These are phyloP conservation scores for Chrysocyon brachyurus DNA, from an alignment of 2,797 vertebrate species.

Conservation along the genomic window DNA sequence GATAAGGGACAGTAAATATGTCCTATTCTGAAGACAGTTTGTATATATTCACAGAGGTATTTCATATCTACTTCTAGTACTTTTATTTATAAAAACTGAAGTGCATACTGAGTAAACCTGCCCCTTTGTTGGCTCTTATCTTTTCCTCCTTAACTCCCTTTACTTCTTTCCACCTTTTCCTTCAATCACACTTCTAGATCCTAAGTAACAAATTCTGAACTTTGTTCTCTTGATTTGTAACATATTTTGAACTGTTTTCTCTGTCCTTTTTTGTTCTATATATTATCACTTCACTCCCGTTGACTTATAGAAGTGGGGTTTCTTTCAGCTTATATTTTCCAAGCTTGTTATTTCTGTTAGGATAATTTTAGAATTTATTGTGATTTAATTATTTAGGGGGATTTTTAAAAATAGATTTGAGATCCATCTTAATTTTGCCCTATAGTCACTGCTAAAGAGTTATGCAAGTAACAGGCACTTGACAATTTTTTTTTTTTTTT, in stretches of 20 bases:
- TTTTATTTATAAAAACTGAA: neutral
- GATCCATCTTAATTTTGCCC: neutral
- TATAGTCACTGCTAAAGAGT: neutral
- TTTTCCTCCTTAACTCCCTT: neutral
- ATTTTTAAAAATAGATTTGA: constrained; percentile 24
- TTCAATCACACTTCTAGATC: neutral
- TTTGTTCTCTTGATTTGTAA: neutral
- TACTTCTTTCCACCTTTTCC: neutral
- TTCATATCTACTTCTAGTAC: neutral
- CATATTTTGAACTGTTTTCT: neutral
- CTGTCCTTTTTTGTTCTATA: neutral
- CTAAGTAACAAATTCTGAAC: neutral
- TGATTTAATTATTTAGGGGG: neutral
- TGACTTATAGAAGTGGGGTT: neutral
- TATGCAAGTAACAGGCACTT: neutral
- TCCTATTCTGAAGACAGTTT: neutral
- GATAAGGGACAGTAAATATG: neutral
- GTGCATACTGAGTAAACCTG: neutral
- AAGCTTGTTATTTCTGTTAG: neutral
- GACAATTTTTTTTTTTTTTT: constrained; percentile 2
- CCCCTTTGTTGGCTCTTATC: neutral
- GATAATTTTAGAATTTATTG: constrained; percentile 5
- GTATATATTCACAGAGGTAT: neutral
- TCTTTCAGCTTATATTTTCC: neutral
- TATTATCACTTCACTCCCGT: neutral